Evolutionary conservation across 2,888 invertebrate genomes (phyloP).

Genomic region (Callinectes sapidus): DNA sequence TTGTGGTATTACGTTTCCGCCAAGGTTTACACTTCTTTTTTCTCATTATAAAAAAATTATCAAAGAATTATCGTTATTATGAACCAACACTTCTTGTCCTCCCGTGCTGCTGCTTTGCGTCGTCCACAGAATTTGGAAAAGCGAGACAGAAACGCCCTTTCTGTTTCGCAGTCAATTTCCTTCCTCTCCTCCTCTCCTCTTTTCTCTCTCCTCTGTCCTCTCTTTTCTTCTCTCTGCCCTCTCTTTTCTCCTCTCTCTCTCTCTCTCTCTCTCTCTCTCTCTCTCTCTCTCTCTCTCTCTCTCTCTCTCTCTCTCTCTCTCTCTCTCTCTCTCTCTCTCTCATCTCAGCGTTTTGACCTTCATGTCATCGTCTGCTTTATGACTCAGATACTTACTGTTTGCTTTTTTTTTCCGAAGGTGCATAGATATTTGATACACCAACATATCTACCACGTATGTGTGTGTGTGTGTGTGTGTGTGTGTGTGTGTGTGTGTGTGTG

Average conservation of each 20-base stretch:
- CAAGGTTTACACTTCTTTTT: neutral
- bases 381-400: neutral
- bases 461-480: constrained; percentile 41
- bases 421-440: neutral
- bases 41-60: neutral
- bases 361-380: neutral
- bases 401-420: neutral
- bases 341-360: neutral
- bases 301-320: neutral
- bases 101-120: neutral
- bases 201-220: neutral
- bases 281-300: neutral
- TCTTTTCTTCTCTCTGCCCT: neutral
- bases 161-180: constrained; percentile 1
- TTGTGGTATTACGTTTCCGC: neutral
- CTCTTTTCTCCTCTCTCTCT: neutral
- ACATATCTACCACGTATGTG: neutral
- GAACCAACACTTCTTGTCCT: neutral
- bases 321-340: neutral
- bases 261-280: neutral
- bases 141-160: neutral
- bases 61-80: neutral
- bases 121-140: neutral
- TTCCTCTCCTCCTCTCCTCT: too few relatives aligned
- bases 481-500: constrained; percentile 43